These are phyloP conservation scores for Ursus arctos DNA, from an alignment of 2,113 vertebrate species.

Conservation along the genomic window DNA sequence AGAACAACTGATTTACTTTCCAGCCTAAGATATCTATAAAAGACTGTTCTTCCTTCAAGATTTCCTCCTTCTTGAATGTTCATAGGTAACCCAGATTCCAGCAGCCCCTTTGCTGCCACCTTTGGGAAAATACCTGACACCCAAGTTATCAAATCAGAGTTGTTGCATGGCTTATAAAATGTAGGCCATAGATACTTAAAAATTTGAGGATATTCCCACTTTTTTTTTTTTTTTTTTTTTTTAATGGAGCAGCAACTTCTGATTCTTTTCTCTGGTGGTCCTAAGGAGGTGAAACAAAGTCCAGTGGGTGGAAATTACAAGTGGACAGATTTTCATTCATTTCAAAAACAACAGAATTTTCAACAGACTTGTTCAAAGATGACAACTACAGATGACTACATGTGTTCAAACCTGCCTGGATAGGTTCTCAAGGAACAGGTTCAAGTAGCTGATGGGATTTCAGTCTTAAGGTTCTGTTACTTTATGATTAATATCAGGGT, in stretches of 20 bases:
- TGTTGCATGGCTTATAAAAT: background rate
- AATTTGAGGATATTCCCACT: background rate
- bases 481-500: background rate
- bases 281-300: background rate
- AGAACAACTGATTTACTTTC: conserved; percentile 24
- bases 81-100: background rate
- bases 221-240: conserved; percentile 55
- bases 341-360: conserved; percentile 52
- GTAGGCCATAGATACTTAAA: conserved; percentile 9
- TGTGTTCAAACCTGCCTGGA: background rate
- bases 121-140: background rate
- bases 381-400: background rate
- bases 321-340: background rate
- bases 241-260: background rate
- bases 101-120: background rate
- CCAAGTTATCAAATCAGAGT: background rate
- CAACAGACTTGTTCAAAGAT: background rate
- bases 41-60: background rate
- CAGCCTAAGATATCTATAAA: background rate
- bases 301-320: background rate
- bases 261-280: background rate
- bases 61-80: background rate
- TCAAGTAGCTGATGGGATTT: background rate
- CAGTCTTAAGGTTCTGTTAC: background rate
- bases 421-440: background rate